These are phyloP conservation scores for Craniophora ligustri DNA, from an alignment of 2,888 invertebrate genomes.

Conservation along the genomic window DNA sequence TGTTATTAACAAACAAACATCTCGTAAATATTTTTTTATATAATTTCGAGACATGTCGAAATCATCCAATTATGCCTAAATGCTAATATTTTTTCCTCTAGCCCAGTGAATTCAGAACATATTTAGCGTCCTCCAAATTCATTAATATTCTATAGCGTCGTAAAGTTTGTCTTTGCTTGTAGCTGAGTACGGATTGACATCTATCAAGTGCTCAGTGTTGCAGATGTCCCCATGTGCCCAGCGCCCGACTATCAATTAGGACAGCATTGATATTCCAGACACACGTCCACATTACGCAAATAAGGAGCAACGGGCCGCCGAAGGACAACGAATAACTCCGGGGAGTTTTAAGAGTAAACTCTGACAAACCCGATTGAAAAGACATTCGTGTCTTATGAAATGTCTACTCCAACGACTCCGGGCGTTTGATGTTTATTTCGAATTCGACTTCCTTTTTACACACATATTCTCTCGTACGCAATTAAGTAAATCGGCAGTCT, in stretches of 20 bases:
- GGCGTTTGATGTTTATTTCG: constrained; percentile 38
- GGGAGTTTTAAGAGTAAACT: constrained; percentile 40
- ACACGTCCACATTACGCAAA: constrained; percentile 55
- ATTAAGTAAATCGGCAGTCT: constrained; percentile 21
- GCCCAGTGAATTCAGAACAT: too few relatives aligned
- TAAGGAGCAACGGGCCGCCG: constrained; percentile 45
- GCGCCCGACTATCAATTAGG: constrained; percentile 48
- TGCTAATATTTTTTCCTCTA: too few relatives aligned
- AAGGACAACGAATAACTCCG: constrained; percentile 50
- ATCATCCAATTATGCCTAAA: too few relatives aligned
- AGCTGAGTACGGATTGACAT: not conserved
- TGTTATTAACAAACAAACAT: not conserved
- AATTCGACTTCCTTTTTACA: constrained; percentile 25
- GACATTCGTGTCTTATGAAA: constrained; percentile 43
- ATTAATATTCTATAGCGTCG: not conserved
- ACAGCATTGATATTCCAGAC: constrained; percentile 51
- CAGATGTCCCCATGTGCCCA: constrained; percentile 15
- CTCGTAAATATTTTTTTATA: not conserved
- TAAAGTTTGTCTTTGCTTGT: not conserved
- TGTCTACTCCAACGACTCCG: constrained; percentile 18
- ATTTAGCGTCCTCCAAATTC: too few relatives aligned
- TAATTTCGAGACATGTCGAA: too few relatives aligned
- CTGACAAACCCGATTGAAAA: constrained; percentile 45
- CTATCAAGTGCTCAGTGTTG: constrained; percentile 3
- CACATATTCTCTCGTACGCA: constrained; percentile 9